Base-by-base conservation (phyloP, 2,113 vertebrate species). In the Chelonoidis abingdonii region DNA sequence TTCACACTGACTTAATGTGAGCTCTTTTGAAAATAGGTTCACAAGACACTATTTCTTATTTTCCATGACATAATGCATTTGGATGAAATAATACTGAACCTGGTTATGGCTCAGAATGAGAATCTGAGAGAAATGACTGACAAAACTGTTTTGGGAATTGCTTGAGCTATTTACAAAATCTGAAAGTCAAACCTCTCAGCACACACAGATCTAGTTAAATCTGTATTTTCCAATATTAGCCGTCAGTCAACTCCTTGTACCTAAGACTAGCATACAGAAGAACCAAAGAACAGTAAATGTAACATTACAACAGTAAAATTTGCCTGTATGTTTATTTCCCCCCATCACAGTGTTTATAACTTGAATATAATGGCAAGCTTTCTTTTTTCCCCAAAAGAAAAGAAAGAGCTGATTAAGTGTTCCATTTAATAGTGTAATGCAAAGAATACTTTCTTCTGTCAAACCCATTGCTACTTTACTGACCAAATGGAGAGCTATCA, bases 391-490 rank as follows among this genome's bases (percentile, higher is more conserved):
- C 41, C 41, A 41, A 41, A 41, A 41, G 41, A 16, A 14, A 16
- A 52, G 14, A 17, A 17, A 6, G 10, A 93, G 59, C 81, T 98
- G 94, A 97, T 97, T 97, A 97, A 96, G 93, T 96, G 95, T 96
- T 97, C 93, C 91, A 95, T 97, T 97, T 98, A 97, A 96, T 93
- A 97, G 72, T 41, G 76, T 49, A 93, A 97, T 89, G 84, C 80
- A 96, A 98, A 96, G 83, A 96, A 97, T 80, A 5, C 19, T 96
- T 94, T 93, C 80, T 95, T 96, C 89, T 95, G 44, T 96, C 47
- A 95, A 89, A 84, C 19, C 2, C 56, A 41, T 52, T 94, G 8
- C 69, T 98, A 14, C 52, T 89, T 80, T 91, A 90, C 86, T 94
- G 78, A 92, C 59, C 35, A 83, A 97, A 90, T 38, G 22, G 35